Percentiles rank a stretch among this genome's conserved stretches.
phyloP scores from a whole-genome alignment of 2,113 vertebrate species.

The Larimichthys polyactis region DNA sequence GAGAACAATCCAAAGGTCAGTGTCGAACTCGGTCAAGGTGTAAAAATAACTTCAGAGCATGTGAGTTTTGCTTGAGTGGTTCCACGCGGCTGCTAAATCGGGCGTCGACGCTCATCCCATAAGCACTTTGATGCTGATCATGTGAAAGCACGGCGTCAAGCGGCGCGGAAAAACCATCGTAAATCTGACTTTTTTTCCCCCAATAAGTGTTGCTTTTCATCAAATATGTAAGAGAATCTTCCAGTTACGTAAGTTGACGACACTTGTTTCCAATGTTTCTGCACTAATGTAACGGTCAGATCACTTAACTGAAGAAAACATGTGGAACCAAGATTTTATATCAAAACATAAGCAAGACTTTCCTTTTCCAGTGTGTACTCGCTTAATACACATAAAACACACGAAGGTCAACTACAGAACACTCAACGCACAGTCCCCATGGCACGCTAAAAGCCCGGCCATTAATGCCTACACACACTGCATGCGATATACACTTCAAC shows the following conservation, averaged over 20 bases:
- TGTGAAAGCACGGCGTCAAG: slow-evolving; percentile 42
- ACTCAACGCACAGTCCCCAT: slow-evolving; percentile 8
- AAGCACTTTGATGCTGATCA: slow-evolving; percentile 33
- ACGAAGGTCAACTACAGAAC: slow-evolving; percentile 1
- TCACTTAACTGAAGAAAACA: neutral
- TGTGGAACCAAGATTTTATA: neutral
- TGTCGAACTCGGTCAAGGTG: neutral
- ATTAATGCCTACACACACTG: slow-evolving; percentile 42
- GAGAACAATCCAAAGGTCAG: neutral
- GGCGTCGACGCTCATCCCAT: neutral
- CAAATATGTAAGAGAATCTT: slow-evolving; percentile 5
- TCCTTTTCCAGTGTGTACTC: neutral
- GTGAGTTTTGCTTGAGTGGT: neutral
- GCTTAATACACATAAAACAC: slow-evolving; percentile 4
- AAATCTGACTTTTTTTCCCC: neutral
- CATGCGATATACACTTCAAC: slow-evolving; percentile 6
- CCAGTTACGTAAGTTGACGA: neutral
- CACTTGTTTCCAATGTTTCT: neutral
- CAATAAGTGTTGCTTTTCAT: neutral
- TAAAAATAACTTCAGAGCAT: neutral
- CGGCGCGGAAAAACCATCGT: slow-evolving; percentile 11
- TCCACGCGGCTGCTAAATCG: slow-evolving; percentile 2
- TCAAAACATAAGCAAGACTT: neutral
- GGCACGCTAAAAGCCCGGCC: slow-evolving; percentile 46
- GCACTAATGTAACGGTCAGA: neutral